A percentile compares a stretch with the other conserved stretches of the same genome.
These are phyloP conservation scores for Arctia plantaginis DNA, from an alignment of 2,888 invertebrate species.

Conservation along the genomic window DNA sequence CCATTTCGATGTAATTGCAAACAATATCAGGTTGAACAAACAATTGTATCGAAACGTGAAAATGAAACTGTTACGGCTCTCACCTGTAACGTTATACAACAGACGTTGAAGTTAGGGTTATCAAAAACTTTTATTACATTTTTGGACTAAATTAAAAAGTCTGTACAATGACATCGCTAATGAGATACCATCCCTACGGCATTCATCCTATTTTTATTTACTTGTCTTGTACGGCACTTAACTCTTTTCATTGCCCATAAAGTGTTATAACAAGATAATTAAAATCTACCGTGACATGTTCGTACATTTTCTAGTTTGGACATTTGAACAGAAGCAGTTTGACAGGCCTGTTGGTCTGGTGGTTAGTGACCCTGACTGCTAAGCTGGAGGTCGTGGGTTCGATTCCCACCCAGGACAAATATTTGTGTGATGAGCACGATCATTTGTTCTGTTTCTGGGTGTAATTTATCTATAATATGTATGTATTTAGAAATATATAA, in stretches of 20 bases:
- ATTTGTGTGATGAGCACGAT: too few relatives aligned
- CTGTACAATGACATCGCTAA: slow-evolving; percentile 1
- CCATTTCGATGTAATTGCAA: background rate
- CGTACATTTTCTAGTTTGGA: background rate
- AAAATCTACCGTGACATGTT: background rate
- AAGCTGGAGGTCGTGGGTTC: too few relatives aligned
- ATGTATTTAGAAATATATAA: too few relatives aligned
- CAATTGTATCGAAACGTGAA: slow-evolving; percentile 6
- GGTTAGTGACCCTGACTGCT: too few relatives aligned
- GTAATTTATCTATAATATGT: too few relatives aligned
- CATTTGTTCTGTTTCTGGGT: too few relatives aligned
- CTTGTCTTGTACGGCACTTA: background rate
- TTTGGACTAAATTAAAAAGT: background rate
- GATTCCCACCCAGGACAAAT: too few relatives aligned
- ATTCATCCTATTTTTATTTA: background rate
- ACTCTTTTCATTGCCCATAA: background rate
- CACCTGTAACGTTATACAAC: slow-evolving; percentile 1
- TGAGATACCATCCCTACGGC: background rate
- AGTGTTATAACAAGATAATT: background rate
- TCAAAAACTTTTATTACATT: background rate
- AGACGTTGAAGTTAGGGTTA: slow-evolving; percentile 7
- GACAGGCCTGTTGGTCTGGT: too few relatives aligned
- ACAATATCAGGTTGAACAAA: background rate
- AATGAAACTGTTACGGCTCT: background rate
- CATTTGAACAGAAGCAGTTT: too few relatives aligned